These are phyloP conservation scores for Siderastrea siderea DNA, from an alignment of 92 coral and sea anemone genomes.

Conservation along the genomic window DNA sequence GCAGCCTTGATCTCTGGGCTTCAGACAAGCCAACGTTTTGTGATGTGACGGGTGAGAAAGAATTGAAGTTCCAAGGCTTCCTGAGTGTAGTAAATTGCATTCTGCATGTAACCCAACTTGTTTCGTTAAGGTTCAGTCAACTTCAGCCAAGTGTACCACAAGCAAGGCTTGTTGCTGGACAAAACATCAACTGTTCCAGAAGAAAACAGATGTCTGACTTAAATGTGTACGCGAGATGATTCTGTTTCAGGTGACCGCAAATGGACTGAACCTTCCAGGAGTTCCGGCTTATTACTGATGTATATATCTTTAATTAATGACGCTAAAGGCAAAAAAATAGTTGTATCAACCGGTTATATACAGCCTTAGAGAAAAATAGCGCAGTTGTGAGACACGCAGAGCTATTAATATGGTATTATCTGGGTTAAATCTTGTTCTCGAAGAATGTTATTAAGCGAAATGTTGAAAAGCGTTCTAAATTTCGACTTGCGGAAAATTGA, in stretches of 20 bases:
- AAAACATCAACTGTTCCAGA: not conserved
- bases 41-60: not conserved
- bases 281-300: not conserved
- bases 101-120: not conserved
- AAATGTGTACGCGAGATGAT: not conserved
- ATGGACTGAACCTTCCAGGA: not conserved
- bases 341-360: no score
- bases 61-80: not conserved
- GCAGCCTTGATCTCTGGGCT: no score
- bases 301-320: not conserved
- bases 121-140: not conserved
- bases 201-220: not conserved
- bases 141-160: not conserved
- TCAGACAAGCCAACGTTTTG: no score
- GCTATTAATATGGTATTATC: no score
- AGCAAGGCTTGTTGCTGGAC: not conserved
- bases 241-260: not conserved
- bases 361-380: no score
- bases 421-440: no score
- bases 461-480: no score
- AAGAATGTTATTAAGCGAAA: no score
- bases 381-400: no score
- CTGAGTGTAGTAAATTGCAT: not conserved
- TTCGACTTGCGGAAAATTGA: no score
- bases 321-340: no score